These are phyloP conservation scores for Aphodius sticticus DNA, from an alignment of 2,888 invertebrate genomes.

Conservation along the genomic window DNA sequence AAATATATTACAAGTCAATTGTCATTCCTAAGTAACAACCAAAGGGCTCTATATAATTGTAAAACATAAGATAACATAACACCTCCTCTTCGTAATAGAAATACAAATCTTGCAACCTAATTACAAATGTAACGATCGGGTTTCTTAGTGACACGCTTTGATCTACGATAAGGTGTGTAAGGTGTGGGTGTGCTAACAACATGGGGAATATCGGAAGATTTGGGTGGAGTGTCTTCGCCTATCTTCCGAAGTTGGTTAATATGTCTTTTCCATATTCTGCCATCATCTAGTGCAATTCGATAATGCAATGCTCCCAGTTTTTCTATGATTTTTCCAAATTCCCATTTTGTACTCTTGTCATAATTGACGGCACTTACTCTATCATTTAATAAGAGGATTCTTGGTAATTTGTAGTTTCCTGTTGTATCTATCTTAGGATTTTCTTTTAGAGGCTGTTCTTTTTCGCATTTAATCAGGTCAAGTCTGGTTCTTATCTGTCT, in stretches of 20 bases:
- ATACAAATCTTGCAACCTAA: too few relatives aligned
- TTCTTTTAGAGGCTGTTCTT: too few relatives aligned
- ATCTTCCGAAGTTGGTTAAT: constrained; percentile 10
- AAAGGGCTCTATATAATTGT: too few relatives aligned
- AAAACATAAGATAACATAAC: too few relatives aligned
- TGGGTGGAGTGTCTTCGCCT: constrained; percentile 8
- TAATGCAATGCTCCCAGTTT: background rate
- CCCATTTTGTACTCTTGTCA: constrained; percentile 11
- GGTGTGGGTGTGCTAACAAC: too few relatives aligned
- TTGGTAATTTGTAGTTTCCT: background rate
- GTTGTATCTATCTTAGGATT: background rate
- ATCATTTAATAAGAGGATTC: constrained; percentile 5
- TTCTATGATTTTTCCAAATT: background rate
- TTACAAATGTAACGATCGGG: too few relatives aligned
- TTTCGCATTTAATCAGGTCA: constrained; percentile 15
- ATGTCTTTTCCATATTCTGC: constrained; percentile 6
- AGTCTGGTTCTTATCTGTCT: constrained; percentile 36
- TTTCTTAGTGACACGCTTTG: too few relatives aligned
- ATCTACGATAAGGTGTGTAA: too few relatives aligned
- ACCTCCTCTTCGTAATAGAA: too few relatives aligned
- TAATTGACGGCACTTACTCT: constrained; percentile 19
- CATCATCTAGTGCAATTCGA: background rate
- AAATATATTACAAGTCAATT: too few relatives aligned
- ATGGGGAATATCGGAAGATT: background rate
- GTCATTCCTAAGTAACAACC: too few relatives aligned